Base-by-base conservation (phyloP, 2,888 invertebrate species). In the Eremobia ochroleuca region DNA sequence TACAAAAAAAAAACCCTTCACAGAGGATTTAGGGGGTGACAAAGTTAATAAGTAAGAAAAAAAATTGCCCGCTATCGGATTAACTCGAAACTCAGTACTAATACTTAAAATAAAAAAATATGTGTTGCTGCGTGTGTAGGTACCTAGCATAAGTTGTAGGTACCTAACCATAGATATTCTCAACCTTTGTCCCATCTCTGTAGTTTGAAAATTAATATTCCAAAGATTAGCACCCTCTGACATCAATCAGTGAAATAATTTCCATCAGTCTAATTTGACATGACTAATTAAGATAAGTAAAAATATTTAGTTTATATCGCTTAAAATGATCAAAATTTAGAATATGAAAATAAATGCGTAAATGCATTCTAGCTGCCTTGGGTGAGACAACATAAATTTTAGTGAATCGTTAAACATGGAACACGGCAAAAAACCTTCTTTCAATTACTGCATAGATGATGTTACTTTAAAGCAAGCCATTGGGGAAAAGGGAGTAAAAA, bases 341-440 rank as follows among this genome's bases (percentile, higher is more conserved):
- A 52, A 73, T 73, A 34, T 28, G 25, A 69, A 52, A 71, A 73
- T 81, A 34, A 34, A 77, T 73, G 43, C 28, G 49, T 65, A 66
- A 66, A 49, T 62, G 37, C 28, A 62, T 70, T 80, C 1, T 68
- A 52, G 11, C 11, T 64, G 65, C 43, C 43, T 72, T 43, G 77
- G 73, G 82, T 82, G 85, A 59, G 83, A 71, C n/a, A n/a, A n/a
- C 8, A 21, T 34, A 83, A 85, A 71, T 82, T 81, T 52, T 67
- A 73, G 66, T 83, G 55, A 59, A 43, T 74, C 15, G 18, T 55
- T 37, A 73, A 71, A 34, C 4, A 83, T 83, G 85, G 76, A 34
- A n/a, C 62, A 49, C 43, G 15, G 46, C 25, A 76, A 59, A 31
- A 55, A 31, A 34, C 28, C 62, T 25, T 25, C 11, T 15, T 4